These are phyloP conservation scores for Melinaea marsaeus DNA, from an alignment of 2,888 invertebrate species.

Conservation along the genomic window DNA sequence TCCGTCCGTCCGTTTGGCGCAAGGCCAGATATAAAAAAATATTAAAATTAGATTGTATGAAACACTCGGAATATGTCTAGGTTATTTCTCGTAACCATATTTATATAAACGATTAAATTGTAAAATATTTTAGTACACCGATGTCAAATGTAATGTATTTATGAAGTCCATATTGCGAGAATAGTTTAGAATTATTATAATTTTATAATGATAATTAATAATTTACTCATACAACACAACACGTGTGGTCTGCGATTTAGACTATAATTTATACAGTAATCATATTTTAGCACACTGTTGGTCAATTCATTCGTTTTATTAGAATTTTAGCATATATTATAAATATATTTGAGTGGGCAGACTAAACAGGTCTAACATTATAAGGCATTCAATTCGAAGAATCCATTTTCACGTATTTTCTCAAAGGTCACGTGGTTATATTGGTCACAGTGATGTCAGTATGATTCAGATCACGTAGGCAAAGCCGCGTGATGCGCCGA, in stretches of 20 bases:
- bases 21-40: not conserved
- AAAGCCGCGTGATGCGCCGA: slow-evolving; percentile 1
- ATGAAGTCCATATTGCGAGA: no score
- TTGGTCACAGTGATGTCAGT: not conserved
- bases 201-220: no score
- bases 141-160: no score
- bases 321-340: not conserved
- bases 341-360: not conserved
- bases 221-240: no score
- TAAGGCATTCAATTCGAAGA: no score
- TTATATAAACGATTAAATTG: no score
- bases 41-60: not conserved
- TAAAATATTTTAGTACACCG: no score
- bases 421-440: not conserved
- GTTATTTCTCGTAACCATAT: not conserved
- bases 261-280: not conserved
- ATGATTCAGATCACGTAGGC: slow-evolving; percentile 1
- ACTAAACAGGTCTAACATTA: not conserved
- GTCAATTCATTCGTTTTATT: not conserved
- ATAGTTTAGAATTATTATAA: no score
- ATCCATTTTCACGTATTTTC: not conserved
- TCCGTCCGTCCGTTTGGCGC: not conserved
- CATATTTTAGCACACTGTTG: not conserved
- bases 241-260: not conserved
- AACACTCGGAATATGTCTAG: not conserved